phyloP scores from a whole-genome alignment of 2,888 invertebrate species.

The Argyresthia albistria region DNA sequence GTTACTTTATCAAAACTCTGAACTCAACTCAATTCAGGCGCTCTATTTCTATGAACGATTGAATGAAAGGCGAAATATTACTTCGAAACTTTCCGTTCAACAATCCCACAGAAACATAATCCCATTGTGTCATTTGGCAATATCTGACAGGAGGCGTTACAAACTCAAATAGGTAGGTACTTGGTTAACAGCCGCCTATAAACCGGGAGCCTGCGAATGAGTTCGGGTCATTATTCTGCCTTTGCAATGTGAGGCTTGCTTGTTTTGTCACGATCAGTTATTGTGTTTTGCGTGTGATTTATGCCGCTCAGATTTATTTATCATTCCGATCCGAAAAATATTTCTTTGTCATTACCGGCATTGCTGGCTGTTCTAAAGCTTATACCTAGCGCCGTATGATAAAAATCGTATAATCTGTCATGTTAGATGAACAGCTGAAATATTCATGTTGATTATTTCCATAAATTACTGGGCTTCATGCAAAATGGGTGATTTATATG shows the following conservation, averaged over 20 bases:
- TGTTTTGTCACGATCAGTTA: background rate
- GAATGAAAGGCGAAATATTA: conserved; percentile 35
- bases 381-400: background rate
- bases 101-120: conserved; percentile 21
- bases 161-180: conserved; percentile 6
- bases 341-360: no score
- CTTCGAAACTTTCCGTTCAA: conserved; percentile 33
- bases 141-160: no score
- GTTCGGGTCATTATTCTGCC: background rate
- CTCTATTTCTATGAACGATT: conserved; percentile 31
- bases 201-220: conserved; percentile 2
- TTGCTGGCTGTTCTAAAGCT: no score
- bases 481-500: background rate
- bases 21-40: conserved; percentile 4
- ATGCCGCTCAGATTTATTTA: no score
- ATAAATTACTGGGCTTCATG: conserved; percentile 25
- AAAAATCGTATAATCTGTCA: background rate
- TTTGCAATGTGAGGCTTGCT: background rate
- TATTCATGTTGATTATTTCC: conserved; percentile 41
- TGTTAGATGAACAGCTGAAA: conserved; percentile 20
- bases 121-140: no score
- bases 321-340: no score
- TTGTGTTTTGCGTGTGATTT: no score
- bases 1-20: no score
- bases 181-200: conserved; percentile 1